phyloP scores from a whole-genome alignment of 2,888 invertebrate species.

The Drosophila diplacantha region DNA sequence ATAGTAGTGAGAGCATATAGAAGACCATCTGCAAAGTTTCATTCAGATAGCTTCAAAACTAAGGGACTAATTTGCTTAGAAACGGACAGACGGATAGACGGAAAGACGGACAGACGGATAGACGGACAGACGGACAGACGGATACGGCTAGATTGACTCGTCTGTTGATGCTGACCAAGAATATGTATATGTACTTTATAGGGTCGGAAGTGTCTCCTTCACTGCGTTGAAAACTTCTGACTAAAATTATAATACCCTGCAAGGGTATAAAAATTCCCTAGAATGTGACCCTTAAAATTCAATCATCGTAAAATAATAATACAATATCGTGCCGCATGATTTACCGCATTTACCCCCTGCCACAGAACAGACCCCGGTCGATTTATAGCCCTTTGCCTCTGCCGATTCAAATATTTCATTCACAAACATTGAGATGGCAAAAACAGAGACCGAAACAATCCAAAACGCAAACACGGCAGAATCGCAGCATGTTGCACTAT shows the following conservation, averaged over 20 bases:
- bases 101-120: too few species aligned
- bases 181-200: too few species aligned
- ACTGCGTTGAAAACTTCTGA: too few species aligned
- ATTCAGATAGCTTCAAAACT: too few species aligned
- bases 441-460: background rate
- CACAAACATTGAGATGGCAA: slow-evolving; percentile 20
- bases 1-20: too few species aligned
- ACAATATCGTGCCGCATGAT: slow-evolving; percentile 8
- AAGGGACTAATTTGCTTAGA: too few species aligned
- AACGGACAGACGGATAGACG: too few species aligned
- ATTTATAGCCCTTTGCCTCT: slow-evolving; percentile 18
- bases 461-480: slow-evolving; percentile 18
- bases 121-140: too few species aligned
- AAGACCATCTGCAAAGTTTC: too few species aligned
- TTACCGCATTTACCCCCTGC: slow-evolving; percentile 13
- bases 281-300: background rate
- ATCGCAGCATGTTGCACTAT: slow-evolving; percentile 33
- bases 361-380: background rate
- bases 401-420: slow-evolving; percentile 33
- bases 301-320: slow-evolving; percentile 17
- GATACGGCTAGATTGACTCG: too few species aligned
- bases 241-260: background rate
- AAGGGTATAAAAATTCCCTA: background rate
- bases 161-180: too few species aligned
- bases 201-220: too few species aligned